phyloP scores from a whole-genome alignment of 53 echinoderm and acorn worm genomes.

The Crossaster papposus region DNA sequence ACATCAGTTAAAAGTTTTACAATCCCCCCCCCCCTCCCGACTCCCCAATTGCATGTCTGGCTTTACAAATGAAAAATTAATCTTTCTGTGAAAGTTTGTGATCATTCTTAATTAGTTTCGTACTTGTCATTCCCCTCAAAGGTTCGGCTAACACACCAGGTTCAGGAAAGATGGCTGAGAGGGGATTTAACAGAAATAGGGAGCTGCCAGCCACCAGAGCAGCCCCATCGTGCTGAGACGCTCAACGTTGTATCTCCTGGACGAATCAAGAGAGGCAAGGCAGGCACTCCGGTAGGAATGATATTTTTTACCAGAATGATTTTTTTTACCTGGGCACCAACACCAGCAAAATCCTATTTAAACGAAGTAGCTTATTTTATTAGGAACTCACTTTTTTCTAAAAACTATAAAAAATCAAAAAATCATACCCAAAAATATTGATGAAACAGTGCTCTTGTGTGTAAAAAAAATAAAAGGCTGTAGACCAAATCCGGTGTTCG shows the following conservation, averaged over 20 bases:
- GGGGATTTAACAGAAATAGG: constrained; percentile 72
- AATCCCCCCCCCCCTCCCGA: too few relatives aligned
- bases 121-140: constrained; percentile 9
- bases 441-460: too few relatives aligned
- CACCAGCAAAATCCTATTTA: too few relatives aligned
- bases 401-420: too few relatives aligned
- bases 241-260: constrained; percentile 80
- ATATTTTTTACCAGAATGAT: neutral
- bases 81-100: neutral
- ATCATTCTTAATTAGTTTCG: neutral
- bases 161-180: constrained; percentile 63
- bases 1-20: too few relatives aligned
- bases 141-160: constrained; percentile 76
- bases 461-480: too few relatives aligned
- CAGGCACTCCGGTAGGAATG: constrained; percentile 76
- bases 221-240: constrained; percentile 66
- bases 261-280: constrained; percentile 90
- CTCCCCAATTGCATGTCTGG: neutral
- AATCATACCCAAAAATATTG: too few relatives aligned
- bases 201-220: constrained; percentile 67
- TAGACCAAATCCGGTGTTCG: too few relatives aligned
- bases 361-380: too few relatives aligned
- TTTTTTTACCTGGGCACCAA: too few relatives aligned
- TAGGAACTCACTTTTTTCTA: too few relatives aligned
- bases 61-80: neutral